Evolutionary conservation across 1,140 invertebrate genomes (phyloP).

Genomic region (Scylla paramamosain): DNA sequence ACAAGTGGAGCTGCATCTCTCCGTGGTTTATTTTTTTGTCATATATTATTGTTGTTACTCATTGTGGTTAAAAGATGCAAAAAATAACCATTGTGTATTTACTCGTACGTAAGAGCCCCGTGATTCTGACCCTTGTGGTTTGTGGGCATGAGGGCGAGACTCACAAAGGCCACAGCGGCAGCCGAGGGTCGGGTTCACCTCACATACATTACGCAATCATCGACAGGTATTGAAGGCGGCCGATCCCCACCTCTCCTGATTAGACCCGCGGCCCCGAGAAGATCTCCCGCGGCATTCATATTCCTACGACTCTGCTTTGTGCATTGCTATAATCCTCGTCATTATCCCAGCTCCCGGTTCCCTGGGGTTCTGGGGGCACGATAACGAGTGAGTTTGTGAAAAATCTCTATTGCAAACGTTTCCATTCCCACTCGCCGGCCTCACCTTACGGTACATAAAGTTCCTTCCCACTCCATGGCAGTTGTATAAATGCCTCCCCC

Average conservation of each 20-base stretch:
- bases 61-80: conserved; percentile 48
- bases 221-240: conserved; percentile 51
- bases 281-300: conserved; percentile 43
- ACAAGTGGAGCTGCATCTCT: not conserved
- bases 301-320: conserved; percentile 60
- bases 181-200: not conserved
- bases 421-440: not conserved
- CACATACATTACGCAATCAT: conserved; percentile 60
- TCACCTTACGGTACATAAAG: conserved; percentile 43
- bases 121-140: not conserved
- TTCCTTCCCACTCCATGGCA: conserved; percentile 55
- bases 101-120: not conserved
- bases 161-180: not conserved
- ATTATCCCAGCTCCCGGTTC: conserved; percentile 27
- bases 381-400: conserved; percentile 33
- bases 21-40: not conserved
- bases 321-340: conserved; percentile 53
- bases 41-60: conserved; percentile 14
- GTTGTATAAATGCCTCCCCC: conserved; percentile 55
- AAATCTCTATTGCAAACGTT: conserved; percentile 31
- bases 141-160: not conserved
- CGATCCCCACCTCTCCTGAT: not conserved
- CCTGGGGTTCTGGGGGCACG: not conserved
- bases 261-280: conserved; percentile 30
- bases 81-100: conserved; percentile 17